phyloP scores from a whole-genome alignment of 2,797 vertebrate genomes.

The Enteromius paludinosus region DNA sequence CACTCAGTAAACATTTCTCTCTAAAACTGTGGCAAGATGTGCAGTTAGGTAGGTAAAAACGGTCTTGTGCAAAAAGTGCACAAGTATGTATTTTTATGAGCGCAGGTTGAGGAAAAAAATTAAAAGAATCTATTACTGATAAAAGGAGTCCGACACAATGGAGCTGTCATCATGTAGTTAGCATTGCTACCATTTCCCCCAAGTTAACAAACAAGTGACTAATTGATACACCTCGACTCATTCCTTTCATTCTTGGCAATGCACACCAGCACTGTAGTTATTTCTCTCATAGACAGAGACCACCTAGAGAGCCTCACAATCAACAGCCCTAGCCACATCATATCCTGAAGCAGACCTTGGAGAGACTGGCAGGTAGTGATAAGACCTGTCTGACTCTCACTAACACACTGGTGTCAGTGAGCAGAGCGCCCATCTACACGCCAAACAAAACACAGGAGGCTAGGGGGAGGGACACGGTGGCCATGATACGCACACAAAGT shows the following conservation, averaged over 20 bases:
- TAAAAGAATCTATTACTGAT: background rate
- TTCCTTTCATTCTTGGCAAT: constrained; percentile 15
- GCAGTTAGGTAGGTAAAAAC: too few species aligned
- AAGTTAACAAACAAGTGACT: background rate
- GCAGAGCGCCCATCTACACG: background rate
- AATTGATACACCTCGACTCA: constrained; percentile 4
- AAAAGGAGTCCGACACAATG: background rate
- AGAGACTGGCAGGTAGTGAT: constrained; percentile 44
- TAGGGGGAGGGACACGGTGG: background rate
- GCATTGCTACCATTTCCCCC: background rate
- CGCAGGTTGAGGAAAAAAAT: background rate
- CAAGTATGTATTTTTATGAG: too few species aligned
- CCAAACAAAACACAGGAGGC: constrained; percentile 37
- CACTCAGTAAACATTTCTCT: too few species aligned
- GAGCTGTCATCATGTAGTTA: background rate
- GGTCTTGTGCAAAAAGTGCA: too few species aligned
- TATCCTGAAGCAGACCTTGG: constrained; percentile 37
- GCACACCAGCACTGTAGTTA: constrained; percentile 7
- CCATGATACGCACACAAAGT: constrained; percentile 20
- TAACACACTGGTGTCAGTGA: background rate
- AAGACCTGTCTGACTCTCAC: constrained; percentile 12
- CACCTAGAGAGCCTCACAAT: background rate
- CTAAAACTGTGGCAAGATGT: too few species aligned
- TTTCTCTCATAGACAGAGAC: constrained; percentile 3
- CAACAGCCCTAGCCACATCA: constrained; percentile 26